Base-by-base conservation (phyloP, 2,797 vertebrate genomes). In the Myripristis murdjan region DNA sequence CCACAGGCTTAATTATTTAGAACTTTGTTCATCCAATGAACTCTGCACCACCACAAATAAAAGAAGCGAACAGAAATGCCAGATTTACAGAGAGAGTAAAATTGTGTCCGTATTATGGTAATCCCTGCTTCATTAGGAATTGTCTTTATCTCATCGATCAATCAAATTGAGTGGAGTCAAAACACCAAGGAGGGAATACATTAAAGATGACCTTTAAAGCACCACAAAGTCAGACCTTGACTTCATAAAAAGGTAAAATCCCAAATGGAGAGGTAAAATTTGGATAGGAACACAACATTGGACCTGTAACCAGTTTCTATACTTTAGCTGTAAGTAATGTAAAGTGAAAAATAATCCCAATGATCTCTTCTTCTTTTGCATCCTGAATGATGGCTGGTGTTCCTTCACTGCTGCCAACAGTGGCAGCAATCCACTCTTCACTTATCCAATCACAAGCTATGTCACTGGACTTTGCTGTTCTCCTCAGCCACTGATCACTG, bases 1-100 rank as follows among this genome's bases (percentile, higher is more conserved):
- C 48, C 76, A 51, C 28, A n/a, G 62, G 43, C 78, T 84, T 81
- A 82, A 87, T 90, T 89, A 80, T 85, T 82, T 72, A 77, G 61
- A 79, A 68, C 46, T 75, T 59, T 72, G 51, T 77, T 82, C 64
- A 74, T 73, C 61, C 48, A 71, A 62, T 77, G 73, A 90, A 75
- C 64, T 79, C 70, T 78, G 52, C 23, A 48, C 54, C 0, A 1
- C 8, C 7, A 67, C 55, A 70, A 77, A 86, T 71, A 52, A 67
- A 63, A 65, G 39, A 57, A 44, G 18, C 22, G n/a, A n/a, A n/a
- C 26, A 56, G 22, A 37, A 63, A 64, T 44, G 23, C 31, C 33
- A 49, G 55, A 75, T 66, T 67, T 76, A 65, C 24, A 65, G 49
- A 65, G 44, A 59, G 31, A 33, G 23, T 1, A 26, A 35, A 52